Evolutionary conservation across 2,797 vertebrate genomes (phyloP), one percentile per base, ranked within the genome.

Genomic region (Epinephelus malabaricus): DNA sequence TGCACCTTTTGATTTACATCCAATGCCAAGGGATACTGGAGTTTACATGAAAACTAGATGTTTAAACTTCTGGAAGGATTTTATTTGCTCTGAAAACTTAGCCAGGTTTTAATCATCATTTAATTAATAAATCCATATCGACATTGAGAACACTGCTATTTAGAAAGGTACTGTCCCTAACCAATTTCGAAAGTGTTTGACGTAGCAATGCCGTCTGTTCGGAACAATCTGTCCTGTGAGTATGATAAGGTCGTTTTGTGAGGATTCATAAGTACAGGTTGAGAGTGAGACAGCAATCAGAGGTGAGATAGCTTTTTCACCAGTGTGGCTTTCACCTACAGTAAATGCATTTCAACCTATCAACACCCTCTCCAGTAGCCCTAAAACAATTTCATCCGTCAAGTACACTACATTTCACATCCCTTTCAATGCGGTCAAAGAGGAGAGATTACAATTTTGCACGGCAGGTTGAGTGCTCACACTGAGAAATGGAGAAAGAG

Each of bases 351-450:
- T 91, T 92, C 88, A 84, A 82, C 86, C 87, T 87, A 87, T 92
- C 90, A 90, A 58, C 77, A 86, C 55, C 38, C 76, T 73, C 89
- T 86, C 86, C 73, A 51, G 76, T 78, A 81, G 83, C 82, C 80
- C 82, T 92, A 91, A 94, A 94, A 93, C 92, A 90, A 93, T 94
- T 92, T 91, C 85, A 87, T 71, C 89, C 71, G 69, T 91, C 90
- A 85, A 92, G 93, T 69, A 73, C 91, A 81, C 87, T 83, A 87
- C 91, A 87, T 89, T 89, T 89, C 88, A 88, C 89, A 89, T 89
- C 90, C 68, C 83, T 91, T 89, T 91, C 86, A 83, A 50, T 53
- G 81, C 70, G 81, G 92, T 88, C 90, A 91, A 88, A 91, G 88
- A 90, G 85, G 87, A 83, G 77, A 88, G 79, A 91, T 92, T 86